Evolutionary conservation across 2,113 vertebrate genomes (phyloP), one percentile per base, ranked within the genome.

Genomic region (Chaenocephalus aceratus): DNA sequence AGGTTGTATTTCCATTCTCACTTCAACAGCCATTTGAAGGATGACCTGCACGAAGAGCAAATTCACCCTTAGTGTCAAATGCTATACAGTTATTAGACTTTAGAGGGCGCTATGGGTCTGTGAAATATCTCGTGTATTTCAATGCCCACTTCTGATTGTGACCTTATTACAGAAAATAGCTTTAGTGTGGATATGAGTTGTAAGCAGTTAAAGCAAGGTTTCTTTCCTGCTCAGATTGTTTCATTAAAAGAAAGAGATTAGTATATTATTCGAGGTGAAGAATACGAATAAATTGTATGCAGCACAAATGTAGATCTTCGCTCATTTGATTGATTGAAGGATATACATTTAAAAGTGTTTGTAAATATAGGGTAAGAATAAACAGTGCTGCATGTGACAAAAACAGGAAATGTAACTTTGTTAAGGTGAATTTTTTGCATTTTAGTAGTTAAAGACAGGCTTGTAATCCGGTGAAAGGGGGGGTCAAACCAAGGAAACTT

Each of bases 31-130:
- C 26, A 26, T 26, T 26, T 26, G 26, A 26, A 26, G 26, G 26
- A 26, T 26, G 26, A 26, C 26, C 26, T 26, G 26, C 26, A 26
- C 26, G 26, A 26, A 26, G 26, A 26, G 26, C 26, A 26, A 26
- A 26, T 26, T 26, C 26, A 26, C 26, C 26, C 26, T 26, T 26
- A 26, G 26, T 26, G 26, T 26, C 26, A 26, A 26, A 26, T 26
- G 26, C 26, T 26, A 26, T 26, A 30, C 70, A 26, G 30, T 2
- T 1, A 4, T 72, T 6, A 6, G 21, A 3, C 86, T 68, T 49
- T 6, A 67, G 87, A 23, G 74, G 87, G 88, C 76, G 58, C 81
- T 80, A 1, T 72, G 10, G 36, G 4, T 14, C 77, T 78, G 36
- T 49, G 10, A 65, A 58, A 65, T 5, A 57, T 21, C 15, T 3